Evolutionary conservation across 2,113 vertebrate species (phyloP).

Genomic region (Cebidichthys violaceus): DNA sequence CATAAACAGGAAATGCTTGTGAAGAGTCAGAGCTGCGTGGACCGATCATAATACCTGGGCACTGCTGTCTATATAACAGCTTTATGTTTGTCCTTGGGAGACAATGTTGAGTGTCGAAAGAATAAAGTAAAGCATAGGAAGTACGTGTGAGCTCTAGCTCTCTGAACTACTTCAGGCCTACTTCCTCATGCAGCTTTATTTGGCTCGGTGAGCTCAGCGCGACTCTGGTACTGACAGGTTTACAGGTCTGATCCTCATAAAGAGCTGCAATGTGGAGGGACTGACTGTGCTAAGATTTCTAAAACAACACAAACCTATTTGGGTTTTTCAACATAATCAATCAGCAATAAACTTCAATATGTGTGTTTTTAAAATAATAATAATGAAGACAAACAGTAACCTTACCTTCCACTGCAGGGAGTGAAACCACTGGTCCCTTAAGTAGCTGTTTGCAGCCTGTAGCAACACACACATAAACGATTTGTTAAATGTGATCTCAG

Average conservation of each 20-base stretch:
- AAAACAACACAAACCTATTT: background rate
- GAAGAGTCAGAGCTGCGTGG: background rate
- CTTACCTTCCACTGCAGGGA: conserved; percentile 99
- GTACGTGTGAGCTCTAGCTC: background rate
- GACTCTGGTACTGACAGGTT: background rate
- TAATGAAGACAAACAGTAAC: conserved; percentile 27
- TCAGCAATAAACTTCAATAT: background rate
- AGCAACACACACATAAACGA: conserved; percentile 5
- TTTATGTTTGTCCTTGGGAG: background rate
- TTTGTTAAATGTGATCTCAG: conserved; percentile 13
- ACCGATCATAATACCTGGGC: background rate
- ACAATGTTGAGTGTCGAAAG: background rate
- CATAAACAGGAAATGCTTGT: background rate
- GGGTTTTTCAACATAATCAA: background rate
- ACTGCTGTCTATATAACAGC: too few relatives aligned
- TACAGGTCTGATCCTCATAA: conserved; percentile 13
- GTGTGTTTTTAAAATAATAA: background rate
- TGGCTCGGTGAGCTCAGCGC: conserved; percentile 17
- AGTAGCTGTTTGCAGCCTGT: conserved; percentile 98
- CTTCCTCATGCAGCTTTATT: conserved; percentile 29
- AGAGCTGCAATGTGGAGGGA: background rate
- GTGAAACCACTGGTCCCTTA: conserved; percentile 99
- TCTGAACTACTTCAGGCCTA: background rate
- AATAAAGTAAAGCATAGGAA: background rate
- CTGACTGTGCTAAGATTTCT: background rate